Evolutionary conservation across 1,140 invertebrate genomes (phyloP).

Genomic region (Drosophila jambulina): DNA sequence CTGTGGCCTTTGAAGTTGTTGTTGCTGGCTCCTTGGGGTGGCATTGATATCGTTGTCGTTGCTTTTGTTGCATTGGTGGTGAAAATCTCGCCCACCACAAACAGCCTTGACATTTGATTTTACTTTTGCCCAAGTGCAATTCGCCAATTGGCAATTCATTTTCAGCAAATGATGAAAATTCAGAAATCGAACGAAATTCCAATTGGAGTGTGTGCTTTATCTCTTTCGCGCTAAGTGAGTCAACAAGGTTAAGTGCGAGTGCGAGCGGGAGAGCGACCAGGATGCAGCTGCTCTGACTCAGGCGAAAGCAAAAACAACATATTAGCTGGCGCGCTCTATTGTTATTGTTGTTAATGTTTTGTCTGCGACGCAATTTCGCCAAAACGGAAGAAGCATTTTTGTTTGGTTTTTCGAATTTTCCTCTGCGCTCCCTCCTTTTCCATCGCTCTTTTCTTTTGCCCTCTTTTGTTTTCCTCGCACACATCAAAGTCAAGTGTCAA

Average conservation of each 20-base stretch:
- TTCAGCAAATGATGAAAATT: slow-evolving; percentile 33
- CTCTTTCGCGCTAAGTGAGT: slow-evolving; percentile 59
- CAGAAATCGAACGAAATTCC: slow-evolving; percentile 62
- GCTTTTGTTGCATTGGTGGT: neutral
- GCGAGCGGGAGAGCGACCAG: slow-evolving; percentile 35
- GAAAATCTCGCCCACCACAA: slow-evolving; percentile 11
- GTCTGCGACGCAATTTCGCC: slow-evolving; percentile 74
- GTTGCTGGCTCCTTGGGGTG: slow-evolving; percentile 2
- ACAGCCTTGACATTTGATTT: slow-evolving; percentile 71
- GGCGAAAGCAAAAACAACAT: slow-evolving; percentile 18
- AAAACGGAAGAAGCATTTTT: slow-evolving; percentile 58
- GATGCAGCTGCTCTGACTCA: slow-evolving; percentile 57
- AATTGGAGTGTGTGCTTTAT: slow-evolving; percentile 50
- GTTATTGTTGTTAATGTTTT: slow-evolving; percentile 62
- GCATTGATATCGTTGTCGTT: slow-evolving; percentile 3
- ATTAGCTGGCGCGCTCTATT: slow-evolving; percentile 45
- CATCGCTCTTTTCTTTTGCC: slow-evolving; percentile 7
- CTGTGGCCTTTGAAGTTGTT: neutral
- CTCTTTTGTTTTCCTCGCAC: slow-evolving; percentile 41
- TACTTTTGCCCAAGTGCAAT: slow-evolving; percentile 4
- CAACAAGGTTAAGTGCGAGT: slow-evolving; percentile 62
- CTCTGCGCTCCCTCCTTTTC: slow-evolving; percentile 14
- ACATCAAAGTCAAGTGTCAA: slow-evolving; percentile 81
- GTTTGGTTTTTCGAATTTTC: slow-evolving; percentile 62
- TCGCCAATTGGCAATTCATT: slow-evolving; percentile 23